phyloP scores from a whole-genome alignment of 64 coral and sea anemone species.

The Stichodactyla mertensii region DNA sequence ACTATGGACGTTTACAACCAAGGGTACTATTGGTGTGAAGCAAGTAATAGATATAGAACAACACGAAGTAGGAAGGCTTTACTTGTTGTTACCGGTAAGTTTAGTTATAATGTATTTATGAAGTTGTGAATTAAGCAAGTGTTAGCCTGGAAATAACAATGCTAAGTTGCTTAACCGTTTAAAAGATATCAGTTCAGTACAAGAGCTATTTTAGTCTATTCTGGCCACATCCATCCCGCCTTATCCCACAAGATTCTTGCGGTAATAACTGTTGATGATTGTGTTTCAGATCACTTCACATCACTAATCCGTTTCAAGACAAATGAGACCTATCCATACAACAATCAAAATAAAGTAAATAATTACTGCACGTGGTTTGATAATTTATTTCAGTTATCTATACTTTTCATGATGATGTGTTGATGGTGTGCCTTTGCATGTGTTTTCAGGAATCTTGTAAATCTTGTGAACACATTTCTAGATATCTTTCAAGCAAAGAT shows the following conservation, averaged over 20 bases:
- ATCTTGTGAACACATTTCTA: background rate
- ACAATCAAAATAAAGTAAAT: background rate
- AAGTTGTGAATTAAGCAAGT: background rate
- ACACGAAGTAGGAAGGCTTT: constrained; percentile 22
- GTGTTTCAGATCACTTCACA: background rate
- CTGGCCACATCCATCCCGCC: too few species aligned
- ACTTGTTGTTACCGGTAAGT: constrained; percentile 28
- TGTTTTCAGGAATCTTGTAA: background rate
- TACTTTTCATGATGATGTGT: background rate
- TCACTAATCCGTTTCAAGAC: background rate
- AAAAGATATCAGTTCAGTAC: background rate
- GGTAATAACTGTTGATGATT: background rate
- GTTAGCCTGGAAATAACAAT: too few species aligned
- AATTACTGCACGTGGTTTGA: background rate
- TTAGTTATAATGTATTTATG: too few species aligned
- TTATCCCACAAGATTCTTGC: too few species aligned
- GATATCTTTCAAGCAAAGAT: background rate
- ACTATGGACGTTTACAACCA: constrained; percentile 20
- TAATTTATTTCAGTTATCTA: too few species aligned
- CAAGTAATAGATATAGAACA: constrained; percentile 16
- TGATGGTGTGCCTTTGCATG: background rate
- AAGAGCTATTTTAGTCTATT: background rate
- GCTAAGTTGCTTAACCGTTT: background rate
- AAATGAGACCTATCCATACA: background rate
- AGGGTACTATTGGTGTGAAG: constrained; percentile 40